Evolutionary conservation across 2,888 invertebrate species (phyloP).

Genomic region (Lamellibrachia satsuma): DNA sequence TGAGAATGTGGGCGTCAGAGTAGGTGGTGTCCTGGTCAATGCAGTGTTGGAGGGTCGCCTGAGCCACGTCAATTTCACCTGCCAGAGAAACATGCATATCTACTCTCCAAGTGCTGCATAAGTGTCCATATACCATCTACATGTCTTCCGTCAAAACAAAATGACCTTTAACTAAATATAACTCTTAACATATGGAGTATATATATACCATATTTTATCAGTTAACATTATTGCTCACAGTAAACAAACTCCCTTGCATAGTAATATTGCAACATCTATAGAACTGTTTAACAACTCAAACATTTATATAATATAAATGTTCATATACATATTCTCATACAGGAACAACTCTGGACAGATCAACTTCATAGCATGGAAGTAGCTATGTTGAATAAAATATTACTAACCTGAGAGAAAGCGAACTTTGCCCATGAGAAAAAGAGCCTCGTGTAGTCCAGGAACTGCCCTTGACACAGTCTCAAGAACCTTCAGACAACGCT

Average conservation of each 20-base stretch:
- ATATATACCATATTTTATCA: too few relatives aligned
- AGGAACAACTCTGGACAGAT: too few relatives aligned
- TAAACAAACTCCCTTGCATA: too few relatives aligned
- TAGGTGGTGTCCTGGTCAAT: slow-evolving; percentile 81
- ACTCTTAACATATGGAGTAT: background rate
- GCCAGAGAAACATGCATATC: slow-evolving; percentile 13
- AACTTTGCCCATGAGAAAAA: slow-evolving; percentile 79
- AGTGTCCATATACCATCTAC: background rate
- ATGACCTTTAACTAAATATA: background rate
- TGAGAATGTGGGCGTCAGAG: slow-evolving; percentile 83
- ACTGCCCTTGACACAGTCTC: slow-evolving; percentile 80
- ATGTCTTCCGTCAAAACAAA: background rate
- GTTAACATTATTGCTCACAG: too few relatives aligned
- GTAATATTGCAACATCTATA: too few relatives aligned
- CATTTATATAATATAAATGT: background rate
- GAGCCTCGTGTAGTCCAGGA: slow-evolving; percentile 77
- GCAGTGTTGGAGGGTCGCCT: slow-evolving; percentile 77
- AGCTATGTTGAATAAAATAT: too few relatives aligned
- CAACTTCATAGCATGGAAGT: too few relatives aligned
- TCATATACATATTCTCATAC: background rate
- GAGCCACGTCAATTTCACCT: slow-evolving; percentile 80
- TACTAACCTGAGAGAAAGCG: slow-evolving; percentile 75
- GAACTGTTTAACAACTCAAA: too few relatives aligned
- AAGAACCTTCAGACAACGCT: slow-evolving; percentile 74
- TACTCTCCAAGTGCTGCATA: background rate